Conservation (phyloP, 2,888 invertebrate species). For the Clistopyga incitator region DNA sequence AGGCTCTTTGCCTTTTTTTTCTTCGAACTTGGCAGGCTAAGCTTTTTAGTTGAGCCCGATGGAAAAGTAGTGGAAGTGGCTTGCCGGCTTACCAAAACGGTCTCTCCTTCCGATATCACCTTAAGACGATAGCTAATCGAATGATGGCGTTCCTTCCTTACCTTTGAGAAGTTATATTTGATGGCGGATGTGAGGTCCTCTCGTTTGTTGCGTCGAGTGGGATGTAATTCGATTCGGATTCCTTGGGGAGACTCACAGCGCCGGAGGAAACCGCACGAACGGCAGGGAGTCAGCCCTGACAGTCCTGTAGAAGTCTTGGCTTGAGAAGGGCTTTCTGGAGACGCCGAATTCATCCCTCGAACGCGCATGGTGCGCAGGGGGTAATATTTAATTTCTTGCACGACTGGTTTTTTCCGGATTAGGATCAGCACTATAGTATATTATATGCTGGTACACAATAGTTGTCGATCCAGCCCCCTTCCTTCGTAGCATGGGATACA, state of each 20-base stretch:
- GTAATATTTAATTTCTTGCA: slow-evolving; percentile 82
- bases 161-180: slow-evolving; percentile 51
- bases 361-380: slow-evolving; percentile 70
- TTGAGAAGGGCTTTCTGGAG: slow-evolving; percentile 64
- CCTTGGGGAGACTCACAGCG: slow-evolving; percentile 68
- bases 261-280: slow-evolving; percentile 31
- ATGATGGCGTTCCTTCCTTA: slow-evolving; percentile 52
- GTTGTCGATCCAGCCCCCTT: background rate
- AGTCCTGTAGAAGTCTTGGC: slow-evolving; percentile 38
- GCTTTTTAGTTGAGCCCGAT: slow-evolving; percentile 21
- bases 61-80: background rate
- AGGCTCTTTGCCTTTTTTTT: background rate
- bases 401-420: slow-evolving; percentile 75
- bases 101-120: background rate
- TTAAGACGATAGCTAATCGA: slow-evolving; percentile 52
- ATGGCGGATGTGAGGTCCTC: slow-evolving; percentile 65
- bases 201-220: slow-evolving; percentile 75
- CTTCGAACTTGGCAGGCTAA: background rate
- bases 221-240: slow-evolving; percentile 76
- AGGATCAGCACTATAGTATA: slow-evolving; percentile 26
- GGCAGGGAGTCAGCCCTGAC: slow-evolving; percentile 39
- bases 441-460: slow-evolving; percentile 28
- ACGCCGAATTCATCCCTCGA: slow-evolving; percentile 70
- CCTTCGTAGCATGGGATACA: background rate
- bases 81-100: slow-evolving; percentile 13